Evolutionary conservation across 1,140 invertebrate species (phyloP).

Genomic region (Drosophila serrata): DNA sequence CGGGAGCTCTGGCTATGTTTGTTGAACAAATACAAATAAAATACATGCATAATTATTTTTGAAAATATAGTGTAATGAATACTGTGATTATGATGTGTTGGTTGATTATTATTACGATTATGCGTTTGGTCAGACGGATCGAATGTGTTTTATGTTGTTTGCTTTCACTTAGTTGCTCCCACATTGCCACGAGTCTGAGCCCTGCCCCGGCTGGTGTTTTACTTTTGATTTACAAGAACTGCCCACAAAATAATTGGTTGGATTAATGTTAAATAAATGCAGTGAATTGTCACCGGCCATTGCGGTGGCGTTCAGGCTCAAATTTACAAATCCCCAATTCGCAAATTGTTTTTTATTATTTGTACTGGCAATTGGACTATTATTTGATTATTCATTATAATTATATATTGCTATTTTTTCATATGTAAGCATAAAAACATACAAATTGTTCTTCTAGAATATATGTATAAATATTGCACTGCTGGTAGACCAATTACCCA

Average conservation of each 20-base stretch:
- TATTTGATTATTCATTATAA: neutral
- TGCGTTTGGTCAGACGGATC: slow-evolving; percentile 50
- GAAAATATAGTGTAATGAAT: slow-evolving; percentile 82
- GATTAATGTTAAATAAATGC: slow-evolving; percentile 51
- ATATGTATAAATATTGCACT: neutral
- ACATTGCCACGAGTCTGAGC: slow-evolving; percentile 24
- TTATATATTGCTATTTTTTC: neutral
- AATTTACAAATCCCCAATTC: slow-evolving; percentile 9
- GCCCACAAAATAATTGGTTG: slow-evolving; percentile 34
- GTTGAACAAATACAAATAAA: slow-evolving; percentile 84
- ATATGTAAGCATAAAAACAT: neutral
- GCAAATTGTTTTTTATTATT: slow-evolving; percentile 6
- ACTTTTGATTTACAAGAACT: slow-evolving; percentile 37
- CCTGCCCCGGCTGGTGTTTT: slow-evolving; percentile 5
- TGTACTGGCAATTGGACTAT: neutral
- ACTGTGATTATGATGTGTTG: slow-evolving; percentile 72
- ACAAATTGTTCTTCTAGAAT: neutral
- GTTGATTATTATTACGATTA: slow-evolving; percentile 72
- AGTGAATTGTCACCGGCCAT: slow-evolving; percentile 7
- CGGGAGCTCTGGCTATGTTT: slow-evolving; percentile 63
- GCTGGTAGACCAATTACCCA: neutral
- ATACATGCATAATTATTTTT: slow-evolving; percentile 84
- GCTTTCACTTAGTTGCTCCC: slow-evolving; percentile 48
- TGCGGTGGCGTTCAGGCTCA: neutral
- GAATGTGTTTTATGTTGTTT: slow-evolving; percentile 55